phyloP scores from a whole-genome alignment of 1,140 invertebrate species.

The Leptopilina clavipes region DNA sequence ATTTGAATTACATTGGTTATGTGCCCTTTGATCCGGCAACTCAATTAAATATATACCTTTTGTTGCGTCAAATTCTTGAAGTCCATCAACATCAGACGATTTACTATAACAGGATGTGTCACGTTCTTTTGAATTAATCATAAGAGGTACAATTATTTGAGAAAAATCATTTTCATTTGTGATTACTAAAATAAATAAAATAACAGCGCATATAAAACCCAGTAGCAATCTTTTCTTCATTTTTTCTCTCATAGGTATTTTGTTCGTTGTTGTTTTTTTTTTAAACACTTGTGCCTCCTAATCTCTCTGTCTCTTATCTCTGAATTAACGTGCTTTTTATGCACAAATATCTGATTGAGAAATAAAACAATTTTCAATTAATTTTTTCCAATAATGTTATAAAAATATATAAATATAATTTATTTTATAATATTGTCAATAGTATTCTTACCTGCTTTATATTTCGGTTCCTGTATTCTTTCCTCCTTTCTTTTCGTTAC shows the following conservation, averaged over 20 bases:
- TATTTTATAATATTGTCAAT: too few species aligned
- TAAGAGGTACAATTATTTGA: conserved; percentile 34
- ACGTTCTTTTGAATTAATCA: conserved; percentile 35
- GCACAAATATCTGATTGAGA: too few species aligned
- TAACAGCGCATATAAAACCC: conserved; percentile 48
- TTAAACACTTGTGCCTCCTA: neutral
- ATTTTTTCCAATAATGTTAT: too few species aligned
- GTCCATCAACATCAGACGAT: conserved; percentile 39
- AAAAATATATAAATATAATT: too few species aligned
- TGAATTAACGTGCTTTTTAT: too few species aligned
- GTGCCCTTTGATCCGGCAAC: too few species aligned
- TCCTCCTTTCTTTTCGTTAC: too few species aligned
- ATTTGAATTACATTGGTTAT: too few species aligned
- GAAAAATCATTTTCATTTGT: conserved; percentile 54
- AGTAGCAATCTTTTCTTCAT: conserved; percentile 59
- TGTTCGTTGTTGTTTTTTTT: too few species aligned
- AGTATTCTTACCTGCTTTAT: too few species aligned
- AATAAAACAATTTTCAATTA: too few species aligned
- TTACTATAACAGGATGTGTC: conserved; percentile 65
- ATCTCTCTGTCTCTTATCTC: neutral
- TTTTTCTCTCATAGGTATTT: conserved; percentile 2
- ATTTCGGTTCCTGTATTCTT: too few species aligned
- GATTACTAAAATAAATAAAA: conserved; percentile 57
- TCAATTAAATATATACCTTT: conserved; percentile 51
- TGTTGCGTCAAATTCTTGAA: conserved; percentile 52